Conservation (phyloP, 2,888 invertebrate genomes). For the Noctua fimbriata region DNA sequence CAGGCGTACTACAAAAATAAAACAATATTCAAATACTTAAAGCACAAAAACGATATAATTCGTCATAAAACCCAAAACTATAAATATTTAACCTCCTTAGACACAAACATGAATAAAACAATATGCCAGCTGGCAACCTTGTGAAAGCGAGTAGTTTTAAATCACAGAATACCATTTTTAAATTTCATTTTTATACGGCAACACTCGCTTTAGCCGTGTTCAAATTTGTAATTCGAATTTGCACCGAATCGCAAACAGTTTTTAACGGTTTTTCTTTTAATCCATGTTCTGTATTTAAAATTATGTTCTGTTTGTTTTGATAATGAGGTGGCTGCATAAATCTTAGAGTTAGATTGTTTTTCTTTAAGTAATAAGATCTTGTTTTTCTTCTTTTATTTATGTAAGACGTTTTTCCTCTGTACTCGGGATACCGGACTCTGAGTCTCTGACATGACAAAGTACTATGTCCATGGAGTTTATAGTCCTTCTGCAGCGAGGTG, state of each 20-base stretch:
- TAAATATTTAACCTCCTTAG: conserved; percentile 56
- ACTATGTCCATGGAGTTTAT: too few relatives aligned
- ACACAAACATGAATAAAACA: conserved; percentile 63
- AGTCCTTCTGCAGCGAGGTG: too few relatives aligned
- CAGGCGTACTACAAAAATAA: not conserved
- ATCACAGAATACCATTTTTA: conserved; percentile 67
- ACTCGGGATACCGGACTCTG: not conserved
- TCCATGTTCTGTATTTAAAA: conserved; percentile 63
- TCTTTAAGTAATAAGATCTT: conserved; percentile 5
- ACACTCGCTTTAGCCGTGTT: conserved; percentile 70
- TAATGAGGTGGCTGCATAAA: conserved; percentile 44
- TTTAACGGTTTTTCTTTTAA: conserved; percentile 66
- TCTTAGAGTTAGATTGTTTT: conserved; percentile 36
- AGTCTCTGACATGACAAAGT: too few relatives aligned
- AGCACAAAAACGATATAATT: conserved; percentile 43
- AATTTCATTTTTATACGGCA: conserved; percentile 70
- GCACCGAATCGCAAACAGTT: conserved; percentile 68
- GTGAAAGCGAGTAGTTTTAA: conserved; percentile 66
- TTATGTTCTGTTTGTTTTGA: conserved; percentile 60
- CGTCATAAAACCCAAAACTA: conserved; percentile 44
- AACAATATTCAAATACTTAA: conserved; percentile 11
- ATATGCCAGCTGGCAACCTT: conserved; percentile 62
- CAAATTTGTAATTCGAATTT: conserved; percentile 73
- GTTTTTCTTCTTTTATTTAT: not conserved
- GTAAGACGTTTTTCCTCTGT: not conserved